Evolutionary conservation across 2,797 vertebrate genomes (phyloP).

Genomic region (Phataginus tricuspis): DNA sequence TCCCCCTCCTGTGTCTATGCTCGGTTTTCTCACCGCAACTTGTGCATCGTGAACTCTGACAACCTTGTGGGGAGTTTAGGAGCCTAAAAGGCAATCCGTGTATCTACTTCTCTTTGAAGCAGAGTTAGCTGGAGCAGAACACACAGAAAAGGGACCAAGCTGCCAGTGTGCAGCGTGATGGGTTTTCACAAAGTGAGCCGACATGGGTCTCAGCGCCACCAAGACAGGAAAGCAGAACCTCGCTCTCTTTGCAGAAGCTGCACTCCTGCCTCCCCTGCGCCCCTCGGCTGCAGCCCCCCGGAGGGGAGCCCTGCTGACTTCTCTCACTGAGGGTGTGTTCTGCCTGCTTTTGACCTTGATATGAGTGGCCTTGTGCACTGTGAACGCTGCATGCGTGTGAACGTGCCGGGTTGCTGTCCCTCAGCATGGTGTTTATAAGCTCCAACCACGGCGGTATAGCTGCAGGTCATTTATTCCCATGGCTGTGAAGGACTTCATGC

Average conservation of each 20-base stretch:
- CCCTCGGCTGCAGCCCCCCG: fast-evolving
- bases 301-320: background rate
- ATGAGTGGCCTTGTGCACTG: no score
- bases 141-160: fast-evolving
- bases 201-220: background rate
- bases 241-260: background rate
- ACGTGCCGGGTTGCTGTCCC: fast-evolving
- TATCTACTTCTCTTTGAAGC: background rate
- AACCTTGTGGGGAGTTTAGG: fast-evolving
- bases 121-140: background rate
- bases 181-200: background rate
- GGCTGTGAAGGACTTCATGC: fast-evolving
- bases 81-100: background rate
- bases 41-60: fast-evolving
- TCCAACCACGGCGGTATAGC: fast-evolving
- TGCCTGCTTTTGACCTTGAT: background rate
- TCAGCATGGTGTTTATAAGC: background rate
- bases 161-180: background rate
- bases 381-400: no score
- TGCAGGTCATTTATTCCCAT: fast-evolving
- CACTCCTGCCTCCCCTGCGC: fast-evolving
- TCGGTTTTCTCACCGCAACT: background rate
- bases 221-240: fast-evolving
- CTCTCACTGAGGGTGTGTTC: fast-evolving
- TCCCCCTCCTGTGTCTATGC: background rate